A percentile compares a stretch with the other conserved stretches of the same genome.
These are phyloP conservation scores for Trinectes maculatus DNA, from an alignment of 2,113 vertebrate species.

Conservation along the genomic window DNA sequence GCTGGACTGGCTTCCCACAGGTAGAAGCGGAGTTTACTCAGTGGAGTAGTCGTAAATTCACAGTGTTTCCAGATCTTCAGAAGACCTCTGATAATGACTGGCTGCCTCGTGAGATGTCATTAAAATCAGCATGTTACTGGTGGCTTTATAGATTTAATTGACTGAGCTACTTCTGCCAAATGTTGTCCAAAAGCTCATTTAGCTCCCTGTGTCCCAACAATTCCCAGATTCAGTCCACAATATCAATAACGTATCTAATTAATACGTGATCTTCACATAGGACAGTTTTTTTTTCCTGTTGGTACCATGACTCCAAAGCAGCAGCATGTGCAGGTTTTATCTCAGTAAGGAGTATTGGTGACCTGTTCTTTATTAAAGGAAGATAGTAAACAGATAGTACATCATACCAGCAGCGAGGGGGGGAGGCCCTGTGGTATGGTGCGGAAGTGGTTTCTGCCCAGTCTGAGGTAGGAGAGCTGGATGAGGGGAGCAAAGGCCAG, in stretches of 20 bases:
- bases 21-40: slow-evolving; percentile 29
- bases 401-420: slow-evolving; percentile 86
- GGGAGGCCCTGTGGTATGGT: slow-evolving; percentile 94
- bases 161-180: not conserved
- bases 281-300: too few species aligned
- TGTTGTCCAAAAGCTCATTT: not conserved
- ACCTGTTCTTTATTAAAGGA: not conserved
- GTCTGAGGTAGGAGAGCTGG: slow-evolving; percentile 88
- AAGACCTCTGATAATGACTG: not conserved
- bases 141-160: not conserved
- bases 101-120: not conserved
- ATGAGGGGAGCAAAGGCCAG: slow-evolving; percentile 84
- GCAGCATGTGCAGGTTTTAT: too few species aligned
- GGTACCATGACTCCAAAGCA: too few species aligned
- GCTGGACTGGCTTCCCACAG: slow-evolving; percentile 43
- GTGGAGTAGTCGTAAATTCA: slow-evolving; percentile 6
- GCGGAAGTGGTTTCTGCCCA: slow-evolving; percentile 92
- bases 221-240: too few species aligned
- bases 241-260: too few species aligned
- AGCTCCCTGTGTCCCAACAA: too few species aligned
- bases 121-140: not conserved
- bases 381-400: not conserved
- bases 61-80: slow-evolving; percentile 6
- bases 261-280: too few species aligned
- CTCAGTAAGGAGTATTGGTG: too few species aligned